These are phyloP conservation scores for Smithornis capensis DNA, from an alignment of 2,113 vertebrate species.

Conservation along the genomic window DNA sequence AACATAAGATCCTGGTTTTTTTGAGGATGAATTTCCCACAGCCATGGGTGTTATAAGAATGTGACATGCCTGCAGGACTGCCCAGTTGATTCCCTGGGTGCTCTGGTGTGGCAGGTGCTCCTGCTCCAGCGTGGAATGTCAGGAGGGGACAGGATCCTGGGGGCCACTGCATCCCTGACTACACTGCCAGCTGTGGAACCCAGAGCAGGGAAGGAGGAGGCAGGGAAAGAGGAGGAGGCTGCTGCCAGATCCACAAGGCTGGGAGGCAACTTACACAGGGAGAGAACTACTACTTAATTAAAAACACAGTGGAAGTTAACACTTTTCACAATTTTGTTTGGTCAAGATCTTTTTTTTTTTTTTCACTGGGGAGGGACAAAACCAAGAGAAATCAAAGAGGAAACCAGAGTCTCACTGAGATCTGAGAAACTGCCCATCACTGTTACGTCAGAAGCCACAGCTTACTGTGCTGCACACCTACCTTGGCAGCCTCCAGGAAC, in stretches of 20 bases:
- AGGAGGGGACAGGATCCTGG: neutral
- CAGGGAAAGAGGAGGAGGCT: neutral
- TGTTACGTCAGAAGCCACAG: neutral
- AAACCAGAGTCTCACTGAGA: neutral
- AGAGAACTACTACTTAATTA: neutral
- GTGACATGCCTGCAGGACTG: rapidly evolving
- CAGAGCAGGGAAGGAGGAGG: neutral
- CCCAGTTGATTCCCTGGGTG: neutral
- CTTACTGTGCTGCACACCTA: constrained; percentile 52
- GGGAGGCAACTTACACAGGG: neutral
- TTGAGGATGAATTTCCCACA: neutral
- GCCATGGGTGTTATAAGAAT: rapidly evolving
- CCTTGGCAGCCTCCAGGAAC: constrained; percentile 97
- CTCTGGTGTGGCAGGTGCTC: rapidly evolving
- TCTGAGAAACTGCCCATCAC: neutral
- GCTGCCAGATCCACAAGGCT: rapidly evolving
- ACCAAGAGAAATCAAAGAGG: neutral
- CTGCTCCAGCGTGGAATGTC: neutral
- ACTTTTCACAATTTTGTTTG: rapidly evolving
- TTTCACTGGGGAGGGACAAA: rapidly evolving
- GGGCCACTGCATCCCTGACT: neutral
- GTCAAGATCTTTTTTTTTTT: neutral
- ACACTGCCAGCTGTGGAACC: neutral
- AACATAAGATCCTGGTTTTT: rapidly evolving
- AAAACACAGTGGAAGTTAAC: rapidly evolving